Evolutionary conservation across 2,797 vertebrate species (phyloP), one percentile per base, ranked within the genome.

Genomic region (Chiroxiphia lanceolata): DNA sequence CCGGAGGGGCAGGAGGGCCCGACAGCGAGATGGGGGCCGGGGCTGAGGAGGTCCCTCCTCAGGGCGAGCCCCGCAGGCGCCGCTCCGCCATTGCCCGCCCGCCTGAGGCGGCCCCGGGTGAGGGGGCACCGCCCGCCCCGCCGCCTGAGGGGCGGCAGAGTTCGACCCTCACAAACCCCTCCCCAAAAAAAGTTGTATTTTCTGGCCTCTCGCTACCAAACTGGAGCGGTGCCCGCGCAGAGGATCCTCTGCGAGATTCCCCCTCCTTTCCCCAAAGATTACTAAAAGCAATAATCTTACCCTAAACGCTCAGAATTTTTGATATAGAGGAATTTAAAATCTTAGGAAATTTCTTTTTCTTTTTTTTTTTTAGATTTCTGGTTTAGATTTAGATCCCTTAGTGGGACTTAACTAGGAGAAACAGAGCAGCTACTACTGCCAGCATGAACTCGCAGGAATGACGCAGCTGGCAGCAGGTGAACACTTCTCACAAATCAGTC

Each of bases 171-270:
- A 33, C 51, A 13, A 40, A 38, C 11, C 38, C 18, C 51, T 16
- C 5, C 8, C 4, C 3, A 2, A 6, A 33, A 33, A 11, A 23
- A 14, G 18, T 15, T 5, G 63, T 2, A 3, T 4, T 6, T 57
- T 17, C 6, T 23, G 18, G 25, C 26, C 6, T 15, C 10, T 65
- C 13, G 0, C 27, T 42, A 2, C 15, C 19, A 11, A 63, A 63
- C 3, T 4, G 33, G 5, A 23, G 21, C n/a, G 8, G 9, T 23
- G 6, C 13, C 3, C 11, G 8, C 1, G 0, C 29, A 23, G 19
- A 6, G 4, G 0, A 3, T 4, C 18, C 13, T 3, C 6, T 4
- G 15, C 23, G 19, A 36, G 8, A 3, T 9, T 48, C 15, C 9
- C 3, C 3, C 2, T 42, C 1, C 27, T 8, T 36, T 15, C 19